These are phyloP conservation scores for Anser brachyrhynchus DNA, from an alignment of 2,113 vertebrate species.

Conservation along the genomic window DNA sequence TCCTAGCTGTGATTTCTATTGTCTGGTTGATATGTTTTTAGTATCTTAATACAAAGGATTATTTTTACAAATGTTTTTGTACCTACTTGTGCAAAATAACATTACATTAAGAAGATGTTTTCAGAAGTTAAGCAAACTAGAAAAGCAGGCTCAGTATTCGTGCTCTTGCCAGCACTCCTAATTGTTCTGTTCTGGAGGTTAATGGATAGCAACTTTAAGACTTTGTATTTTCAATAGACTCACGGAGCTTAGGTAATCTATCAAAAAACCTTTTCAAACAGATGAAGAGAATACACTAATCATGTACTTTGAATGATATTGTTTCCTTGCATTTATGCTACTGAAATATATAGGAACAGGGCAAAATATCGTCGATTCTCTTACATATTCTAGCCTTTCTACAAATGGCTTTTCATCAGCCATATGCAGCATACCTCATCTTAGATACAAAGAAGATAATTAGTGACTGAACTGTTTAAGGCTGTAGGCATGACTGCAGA, in stretches of 20 bases:
- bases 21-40: conserved; percentile 65
- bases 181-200: background rate
- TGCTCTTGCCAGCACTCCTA: conserved; percentile 19
- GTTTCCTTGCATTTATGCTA: conserved; percentile 29
- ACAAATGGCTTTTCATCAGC: background rate
- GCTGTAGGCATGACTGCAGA: background rate
- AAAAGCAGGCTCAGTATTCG: background rate
- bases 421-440: background rate
- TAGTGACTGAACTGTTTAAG: background rate
- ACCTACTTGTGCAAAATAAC: conserved; percentile 52
- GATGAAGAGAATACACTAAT: conserved; percentile 5
- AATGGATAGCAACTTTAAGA: conserved; percentile 50
- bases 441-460: background rate
- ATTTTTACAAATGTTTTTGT: conserved; percentile 58
- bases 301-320: conserved; percentile 15
- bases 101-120: conserved; percentile 10
- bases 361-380: background rate
- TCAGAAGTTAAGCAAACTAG: background rate
- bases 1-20: conserved; percentile 61
- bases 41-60: conserved; percentile 61
- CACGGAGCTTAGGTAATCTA: background rate
- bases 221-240: conserved; percentile 44
- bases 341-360: background rate
- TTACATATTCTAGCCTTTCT: background rate
- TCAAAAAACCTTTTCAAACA: conserved; percentile 30